Evolutionary conservation across 2,797 vertebrate genomes (phyloP).

Genomic region (Pristis pectinata): DNA sequence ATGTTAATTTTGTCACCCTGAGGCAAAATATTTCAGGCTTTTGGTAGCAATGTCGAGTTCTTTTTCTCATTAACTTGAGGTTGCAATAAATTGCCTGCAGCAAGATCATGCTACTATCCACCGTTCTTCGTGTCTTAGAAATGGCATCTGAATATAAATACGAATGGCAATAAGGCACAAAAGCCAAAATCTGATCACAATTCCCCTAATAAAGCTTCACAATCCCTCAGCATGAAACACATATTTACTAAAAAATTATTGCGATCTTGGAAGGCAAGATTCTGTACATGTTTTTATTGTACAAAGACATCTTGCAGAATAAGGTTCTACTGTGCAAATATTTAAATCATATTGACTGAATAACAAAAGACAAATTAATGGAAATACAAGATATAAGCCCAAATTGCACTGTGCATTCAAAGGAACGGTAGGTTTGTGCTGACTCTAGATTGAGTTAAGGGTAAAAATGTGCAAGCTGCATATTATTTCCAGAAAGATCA

Average conservation of each 20-base stretch:
- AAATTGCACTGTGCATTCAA: not conserved
- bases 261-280: not conserved
- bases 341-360: not conserved
- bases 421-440: not conserved
- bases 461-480: not conserved
- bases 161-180: not conserved
- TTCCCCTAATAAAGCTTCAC: not conserved
- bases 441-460: not conserved
- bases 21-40: not conserved
- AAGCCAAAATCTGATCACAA: not conserved
- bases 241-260: not conserved
- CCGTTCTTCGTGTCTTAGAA: not conserved
- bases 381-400: not conserved
- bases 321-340: not conserved
- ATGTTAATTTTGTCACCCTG: conserved; percentile 6
- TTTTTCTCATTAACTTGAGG: conserved; percentile 23
- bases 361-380: not conserved
- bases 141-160: not conserved
- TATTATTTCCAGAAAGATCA: not conserved
- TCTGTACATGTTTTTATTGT: not conserved
- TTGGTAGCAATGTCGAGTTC: not conserved
- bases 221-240: not conserved
- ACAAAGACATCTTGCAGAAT: not conserved
- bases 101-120: not conserved
- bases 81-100: conserved; percentile 3